Evolutionary conservation across 1,140 invertebrate species (phyloP).

Genomic region (Spodoptera litura): DNA sequence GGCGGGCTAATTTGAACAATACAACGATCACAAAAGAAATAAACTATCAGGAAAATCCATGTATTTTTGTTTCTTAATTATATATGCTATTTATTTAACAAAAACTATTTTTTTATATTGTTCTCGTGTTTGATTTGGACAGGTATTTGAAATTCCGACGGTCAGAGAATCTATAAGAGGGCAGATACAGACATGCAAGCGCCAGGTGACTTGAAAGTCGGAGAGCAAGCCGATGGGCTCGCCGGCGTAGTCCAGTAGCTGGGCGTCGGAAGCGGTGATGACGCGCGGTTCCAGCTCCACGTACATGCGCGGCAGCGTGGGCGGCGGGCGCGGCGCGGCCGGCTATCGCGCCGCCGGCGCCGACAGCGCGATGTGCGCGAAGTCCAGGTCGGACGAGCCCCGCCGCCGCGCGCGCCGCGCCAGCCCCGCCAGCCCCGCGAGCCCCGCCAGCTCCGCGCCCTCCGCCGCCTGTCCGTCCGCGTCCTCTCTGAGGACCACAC

Average conservation of each 20-base stretch:
- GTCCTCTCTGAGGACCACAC: too few species aligned
- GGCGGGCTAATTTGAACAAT: too few species aligned
- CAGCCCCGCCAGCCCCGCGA: not conserved
- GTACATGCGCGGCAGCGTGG: constrained; percentile 73
- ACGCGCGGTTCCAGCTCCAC: constrained; percentile 76
- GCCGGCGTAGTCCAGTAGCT: constrained; percentile 70
- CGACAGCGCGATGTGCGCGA: constrained; percentile 6
- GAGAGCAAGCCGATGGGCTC: constrained; percentile 75
- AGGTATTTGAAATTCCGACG: too few species aligned
- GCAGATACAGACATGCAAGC: constrained; percentile 58
- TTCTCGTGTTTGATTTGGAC: too few species aligned
- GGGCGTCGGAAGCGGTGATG: constrained; percentile 62
- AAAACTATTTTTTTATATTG: too few species aligned
- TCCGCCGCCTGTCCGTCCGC: too few species aligned
- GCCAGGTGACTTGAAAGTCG: constrained; percentile 77
- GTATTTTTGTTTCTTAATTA: too few species aligned
- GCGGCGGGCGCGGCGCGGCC: constrained; percentile 59
- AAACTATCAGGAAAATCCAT: too few species aligned
- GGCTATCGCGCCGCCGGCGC: constrained; percentile 52
- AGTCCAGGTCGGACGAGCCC: too few species aligned
- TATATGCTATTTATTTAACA: too few species aligned
- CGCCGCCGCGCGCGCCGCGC: not conserved
- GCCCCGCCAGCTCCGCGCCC: not conserved
- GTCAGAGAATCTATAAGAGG: not conserved
- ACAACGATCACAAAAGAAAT: too few species aligned